A percentile compares a stretch with the other conserved stretches of the same genome.
phyloP scores from a whole-genome alignment of 2,113 vertebrate species.

The Cheilinus undulatus region DNA sequence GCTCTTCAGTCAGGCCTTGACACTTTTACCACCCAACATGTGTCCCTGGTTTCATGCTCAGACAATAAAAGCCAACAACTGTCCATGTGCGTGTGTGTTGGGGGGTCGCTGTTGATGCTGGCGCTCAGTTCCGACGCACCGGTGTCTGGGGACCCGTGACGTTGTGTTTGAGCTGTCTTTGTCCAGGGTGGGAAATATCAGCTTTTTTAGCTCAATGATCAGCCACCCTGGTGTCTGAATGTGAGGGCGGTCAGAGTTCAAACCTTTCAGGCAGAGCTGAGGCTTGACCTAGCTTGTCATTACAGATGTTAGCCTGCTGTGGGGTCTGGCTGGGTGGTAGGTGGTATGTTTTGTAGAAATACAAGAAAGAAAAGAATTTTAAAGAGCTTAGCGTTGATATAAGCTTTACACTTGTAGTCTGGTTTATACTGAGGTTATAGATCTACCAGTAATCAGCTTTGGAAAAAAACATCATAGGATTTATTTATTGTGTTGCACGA shows the following conservation, averaged over 20 bases:
- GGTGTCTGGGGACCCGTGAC: constrained; percentile 60
- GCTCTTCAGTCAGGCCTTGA: constrained; percentile 78
- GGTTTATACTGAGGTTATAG: constrained; percentile 3
- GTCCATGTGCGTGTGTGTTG: constrained; percentile 54
- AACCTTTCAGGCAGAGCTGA: constrained; percentile 70
- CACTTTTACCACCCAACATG: constrained; percentile 88
- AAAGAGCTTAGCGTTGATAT: constrained; percentile 21
- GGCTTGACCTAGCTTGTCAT: constrained; percentile 49
- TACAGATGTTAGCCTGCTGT: constrained; percentile 70
- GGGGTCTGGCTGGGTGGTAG: constrained; percentile 62
- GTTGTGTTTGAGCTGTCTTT: constrained; percentile 60
- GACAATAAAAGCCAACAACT: constrained; percentile 83
- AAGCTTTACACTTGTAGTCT: not conserved
- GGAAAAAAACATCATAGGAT: constrained; percentile 3
- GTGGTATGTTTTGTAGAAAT: constrained; percentile 41
- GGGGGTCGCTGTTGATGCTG: constrained; percentile 46
- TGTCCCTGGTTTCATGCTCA: constrained; percentile 77
- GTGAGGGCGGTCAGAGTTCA: constrained; percentile 74
- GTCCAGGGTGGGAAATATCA: constrained; percentile 64
- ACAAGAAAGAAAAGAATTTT: not conserved
- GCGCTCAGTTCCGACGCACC: constrained; percentile 50
- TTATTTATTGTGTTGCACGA: constrained; percentile 7
- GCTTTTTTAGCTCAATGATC: constrained; percentile 63
- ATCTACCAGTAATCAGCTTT: constrained; percentile 32
- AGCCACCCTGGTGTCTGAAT: constrained; percentile 54